Evolutionary conservation across 2,888 invertebrate species (phyloP).

Genomic region (Allacma fusca): DNA sequence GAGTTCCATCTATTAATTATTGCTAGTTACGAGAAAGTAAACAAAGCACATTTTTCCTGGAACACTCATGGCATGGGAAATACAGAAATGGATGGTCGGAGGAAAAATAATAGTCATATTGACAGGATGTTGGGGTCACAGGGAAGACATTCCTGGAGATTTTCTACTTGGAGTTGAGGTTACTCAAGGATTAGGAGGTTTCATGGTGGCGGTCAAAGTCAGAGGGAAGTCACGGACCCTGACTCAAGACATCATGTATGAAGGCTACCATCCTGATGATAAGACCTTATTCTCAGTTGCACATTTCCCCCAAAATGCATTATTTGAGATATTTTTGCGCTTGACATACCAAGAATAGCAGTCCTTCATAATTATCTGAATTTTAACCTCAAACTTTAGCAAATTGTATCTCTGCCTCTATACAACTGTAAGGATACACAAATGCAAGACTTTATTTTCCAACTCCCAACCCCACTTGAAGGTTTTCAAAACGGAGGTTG

Average conservation of each 20-base stretch:
- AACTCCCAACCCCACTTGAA: neutral
- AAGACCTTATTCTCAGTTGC: neutral
- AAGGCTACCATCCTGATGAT: conserved; percentile 6
- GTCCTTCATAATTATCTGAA: neutral
- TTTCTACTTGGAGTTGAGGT: too few relatives aligned
- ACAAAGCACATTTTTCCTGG: too few relatives aligned
- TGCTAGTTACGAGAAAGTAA: too few relatives aligned
- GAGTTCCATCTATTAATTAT: too few relatives aligned
- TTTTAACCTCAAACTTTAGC: conserved; percentile 22
- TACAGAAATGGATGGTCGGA: too few relatives aligned
- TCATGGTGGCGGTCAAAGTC: conserved; percentile 7
- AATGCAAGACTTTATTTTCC: neutral
- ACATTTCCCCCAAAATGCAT: neutral
- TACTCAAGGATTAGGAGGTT: neutral
- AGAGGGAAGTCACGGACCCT: neutral
- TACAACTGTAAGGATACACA: neutral
- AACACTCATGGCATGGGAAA: too few relatives aligned
- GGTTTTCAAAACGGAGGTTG: too few relatives aligned
- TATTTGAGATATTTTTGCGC: neutral
- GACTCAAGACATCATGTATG: neutral
- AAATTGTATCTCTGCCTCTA: neutral
- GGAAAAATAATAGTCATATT: too few relatives aligned
- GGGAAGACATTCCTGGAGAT: too few relatives aligned
- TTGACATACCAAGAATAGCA: neutral
- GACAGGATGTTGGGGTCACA: too few relatives aligned